Evolutionary conservation across 2,888 invertebrate species (phyloP).

Genomic region (Mellilla xanthometata): DNA sequence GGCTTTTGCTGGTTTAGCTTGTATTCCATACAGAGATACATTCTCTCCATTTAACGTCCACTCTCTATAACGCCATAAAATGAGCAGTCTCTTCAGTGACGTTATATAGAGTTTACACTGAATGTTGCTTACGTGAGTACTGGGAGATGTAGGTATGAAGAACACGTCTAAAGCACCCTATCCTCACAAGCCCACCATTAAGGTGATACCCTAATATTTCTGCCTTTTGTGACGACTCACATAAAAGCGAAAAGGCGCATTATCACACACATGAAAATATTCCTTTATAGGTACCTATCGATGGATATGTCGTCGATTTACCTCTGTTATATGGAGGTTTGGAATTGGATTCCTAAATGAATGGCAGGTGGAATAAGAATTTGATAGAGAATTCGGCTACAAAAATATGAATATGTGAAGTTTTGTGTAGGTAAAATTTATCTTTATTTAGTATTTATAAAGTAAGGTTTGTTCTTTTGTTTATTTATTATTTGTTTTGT

Average conservation of each 20-base stretch:
- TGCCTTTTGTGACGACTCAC: slow-evolving; percentile 38
- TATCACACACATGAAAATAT: slow-evolving; percentile 37
- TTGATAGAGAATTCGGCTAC: background rate
- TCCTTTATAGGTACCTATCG: slow-evolving; percentile 38
- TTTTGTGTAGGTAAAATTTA: no score
- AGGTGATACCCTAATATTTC: slow-evolving; percentile 38
- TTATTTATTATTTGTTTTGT: no score
- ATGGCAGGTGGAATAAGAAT: slow-evolving; percentile 3
- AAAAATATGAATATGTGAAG: no score
- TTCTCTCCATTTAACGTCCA: no score
- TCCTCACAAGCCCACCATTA: slow-evolving; percentile 18
- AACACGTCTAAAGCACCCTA: slow-evolving; percentile 6
- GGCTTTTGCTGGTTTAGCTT: no score
- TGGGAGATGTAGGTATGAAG: background rate
- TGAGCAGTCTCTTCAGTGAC: no score
- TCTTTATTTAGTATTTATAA: no score
- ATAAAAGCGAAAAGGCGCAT: slow-evolving; percentile 32
- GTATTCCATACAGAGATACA: no score
- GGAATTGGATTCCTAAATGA: slow-evolving; percentile 20
- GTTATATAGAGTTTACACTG: no score
- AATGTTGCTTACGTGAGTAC: no score
- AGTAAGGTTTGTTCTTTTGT: no score
- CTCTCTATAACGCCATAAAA: no score
- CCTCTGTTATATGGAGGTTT: slow-evolving; percentile 16
- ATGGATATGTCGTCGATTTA: slow-evolving; percentile 36